phyloP scores from a whole-genome alignment of 2,888 invertebrate species.

The Agriotes lineatus region DNA sequence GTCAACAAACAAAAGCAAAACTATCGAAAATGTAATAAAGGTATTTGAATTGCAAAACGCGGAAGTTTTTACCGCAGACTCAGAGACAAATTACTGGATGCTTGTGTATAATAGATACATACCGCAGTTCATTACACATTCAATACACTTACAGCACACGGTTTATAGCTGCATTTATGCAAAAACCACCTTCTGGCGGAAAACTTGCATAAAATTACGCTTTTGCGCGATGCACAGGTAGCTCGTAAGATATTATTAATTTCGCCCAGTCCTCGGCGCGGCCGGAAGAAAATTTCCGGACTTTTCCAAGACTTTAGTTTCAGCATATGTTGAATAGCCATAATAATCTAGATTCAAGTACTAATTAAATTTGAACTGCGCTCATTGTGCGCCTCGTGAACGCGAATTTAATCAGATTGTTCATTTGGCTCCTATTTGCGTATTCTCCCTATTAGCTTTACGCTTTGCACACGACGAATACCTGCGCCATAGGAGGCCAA shows the following conservation, averaged over 20 bases:
- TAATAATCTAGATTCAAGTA: conserved; percentile 27
- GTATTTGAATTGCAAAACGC: conserved; percentile 37
- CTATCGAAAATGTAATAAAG: conserved; percentile 27
- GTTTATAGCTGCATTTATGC: conserved; percentile 39
- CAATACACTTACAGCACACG: conserved; percentile 31
- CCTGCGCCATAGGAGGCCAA: conserved; percentile 10
- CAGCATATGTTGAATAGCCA: background rate
- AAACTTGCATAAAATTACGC: conserved; percentile 25
- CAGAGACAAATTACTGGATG: conserved; percentile 32
- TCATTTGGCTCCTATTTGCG: conserved; percentile 29
- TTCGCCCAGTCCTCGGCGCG: background rate
- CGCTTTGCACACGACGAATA: conserved; percentile 10
- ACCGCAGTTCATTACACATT: conserved; percentile 39
- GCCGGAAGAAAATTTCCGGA: background rate
- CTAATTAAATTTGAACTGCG: conserved; percentile 34
- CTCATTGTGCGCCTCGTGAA: conserved; percentile 28
- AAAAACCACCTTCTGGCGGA: conserved; percentile 24
- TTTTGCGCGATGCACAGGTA: conserved; percentile 13
- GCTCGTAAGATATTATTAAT: conserved; percentile 6
- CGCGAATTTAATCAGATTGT: conserved; percentile 33
- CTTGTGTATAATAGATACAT: conserved; percentile 41
- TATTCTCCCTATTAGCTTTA: conserved; percentile 26
- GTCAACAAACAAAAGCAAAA: conserved; percentile 7
- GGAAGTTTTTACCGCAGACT: conserved; percentile 24
- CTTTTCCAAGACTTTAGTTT: conserved; percentile 1